A percentile compares a stretch with the other conserved stretches of the same genome.
phyloP scores from a whole-genome alignment of 2,797 vertebrate genomes.

The Sebastes nivosus region DNA sequence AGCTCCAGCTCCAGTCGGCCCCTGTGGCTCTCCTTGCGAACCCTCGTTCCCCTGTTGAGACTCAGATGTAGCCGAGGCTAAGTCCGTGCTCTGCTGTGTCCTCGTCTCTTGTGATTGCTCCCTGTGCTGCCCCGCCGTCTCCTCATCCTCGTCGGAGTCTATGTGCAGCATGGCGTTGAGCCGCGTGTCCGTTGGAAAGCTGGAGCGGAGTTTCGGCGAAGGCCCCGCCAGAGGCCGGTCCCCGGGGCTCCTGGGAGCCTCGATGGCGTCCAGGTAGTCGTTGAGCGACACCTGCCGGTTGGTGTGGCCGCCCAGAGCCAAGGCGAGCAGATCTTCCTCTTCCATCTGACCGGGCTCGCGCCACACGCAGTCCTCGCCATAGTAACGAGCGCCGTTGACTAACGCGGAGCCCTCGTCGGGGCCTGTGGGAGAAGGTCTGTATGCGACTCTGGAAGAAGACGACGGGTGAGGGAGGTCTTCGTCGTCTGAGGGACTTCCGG shows the following conservation, averaged over 20 bases:
- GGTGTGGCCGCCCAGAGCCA: conserved; percentile 50
- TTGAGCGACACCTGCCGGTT: conserved; percentile 92
- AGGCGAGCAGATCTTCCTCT: conserved; percentile 64
- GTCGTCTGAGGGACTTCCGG: conserved; percentile 94
- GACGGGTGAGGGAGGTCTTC: conserved; percentile 86
- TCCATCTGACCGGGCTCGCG: conserved; percentile 22
- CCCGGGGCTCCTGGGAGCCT: conserved; percentile 71
- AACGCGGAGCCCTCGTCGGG: conserved; percentile 87
- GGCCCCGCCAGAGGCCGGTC: conserved; percentile 84
- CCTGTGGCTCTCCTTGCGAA: conserved; percentile 3
- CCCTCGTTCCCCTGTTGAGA: conserved; percentile 5
- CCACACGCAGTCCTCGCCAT: conserved; percentile 58
- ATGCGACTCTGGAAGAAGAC: conserved; percentile 40
- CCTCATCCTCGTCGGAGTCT: conserved; percentile 96
- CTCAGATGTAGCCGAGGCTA: not conserved
- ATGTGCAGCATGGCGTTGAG: conserved; percentile 97
- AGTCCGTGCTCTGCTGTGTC: conserved; percentile 71
- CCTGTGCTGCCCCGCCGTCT: conserved; percentile 78
- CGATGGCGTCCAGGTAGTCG: conserved; percentile 91
- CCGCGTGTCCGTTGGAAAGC: conserved; percentile 95
- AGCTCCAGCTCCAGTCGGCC: not conserved
- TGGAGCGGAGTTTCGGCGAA: conserved; percentile 92
- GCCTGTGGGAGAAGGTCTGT: conserved; percentile 78
- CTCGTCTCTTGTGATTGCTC: conserved; percentile 73
- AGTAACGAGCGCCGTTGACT: conserved; percentile 72